These are phyloP conservation scores for Yponomeuta sedellus DNA, from an alignment of 2,888 invertebrate species.

Conservation along the genomic window DNA sequence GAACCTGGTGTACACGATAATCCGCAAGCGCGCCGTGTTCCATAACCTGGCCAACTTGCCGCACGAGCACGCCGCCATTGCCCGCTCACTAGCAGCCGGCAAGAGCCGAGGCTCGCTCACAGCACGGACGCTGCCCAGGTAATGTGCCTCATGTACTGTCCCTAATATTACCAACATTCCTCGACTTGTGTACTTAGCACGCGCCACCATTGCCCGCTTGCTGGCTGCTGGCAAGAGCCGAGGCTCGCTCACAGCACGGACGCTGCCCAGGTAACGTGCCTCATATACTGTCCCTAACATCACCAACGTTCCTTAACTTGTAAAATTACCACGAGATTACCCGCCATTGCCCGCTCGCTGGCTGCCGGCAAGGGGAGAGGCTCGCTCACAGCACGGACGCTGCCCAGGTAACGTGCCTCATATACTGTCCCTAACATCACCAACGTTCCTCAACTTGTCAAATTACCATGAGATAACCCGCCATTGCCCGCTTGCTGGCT, in stretches of 20 bases:
- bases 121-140: slow-evolving; percentile 36
- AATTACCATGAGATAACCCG: slow-evolving; percentile 95
- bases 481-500: slow-evolving; percentile 86
- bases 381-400: slow-evolving; percentile 27
- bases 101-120: slow-evolving; percentile 30
- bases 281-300: too few species aligned
- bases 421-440: too few species aligned
- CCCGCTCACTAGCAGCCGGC: slow-evolving; percentile 78
- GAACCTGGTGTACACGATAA: slow-evolving; percentile 98
- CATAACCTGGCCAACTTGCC: slow-evolving; percentile 98
- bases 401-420: slow-evolving; percentile 32
- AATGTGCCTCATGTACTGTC: background rate
- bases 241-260: slow-evolving; percentile 29
- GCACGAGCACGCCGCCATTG: slow-evolving; percentile 92
- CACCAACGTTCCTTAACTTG: slow-evolving; percentile 86
- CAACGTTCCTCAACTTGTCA: slow-evolving; percentile 91
- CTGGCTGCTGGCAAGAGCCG: slow-evolving; percentile 47
- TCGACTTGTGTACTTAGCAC: slow-evolving; percentile 95
- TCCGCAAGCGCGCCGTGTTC: slow-evolving; percentile 98
- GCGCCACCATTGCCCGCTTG: slow-evolving; percentile 89
- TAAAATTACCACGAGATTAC: slow-evolving; percentile 96
- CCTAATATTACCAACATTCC: slow-evolving; percentile 74
- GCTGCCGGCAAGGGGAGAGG: slow-evolving; percentile 33
- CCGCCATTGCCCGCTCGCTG: slow-evolving; percentile 88
- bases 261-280: slow-evolving; percentile 33